Conservation (phyloP, 2,797 vertebrate species). For the Loriculus beryllinus region DNA sequence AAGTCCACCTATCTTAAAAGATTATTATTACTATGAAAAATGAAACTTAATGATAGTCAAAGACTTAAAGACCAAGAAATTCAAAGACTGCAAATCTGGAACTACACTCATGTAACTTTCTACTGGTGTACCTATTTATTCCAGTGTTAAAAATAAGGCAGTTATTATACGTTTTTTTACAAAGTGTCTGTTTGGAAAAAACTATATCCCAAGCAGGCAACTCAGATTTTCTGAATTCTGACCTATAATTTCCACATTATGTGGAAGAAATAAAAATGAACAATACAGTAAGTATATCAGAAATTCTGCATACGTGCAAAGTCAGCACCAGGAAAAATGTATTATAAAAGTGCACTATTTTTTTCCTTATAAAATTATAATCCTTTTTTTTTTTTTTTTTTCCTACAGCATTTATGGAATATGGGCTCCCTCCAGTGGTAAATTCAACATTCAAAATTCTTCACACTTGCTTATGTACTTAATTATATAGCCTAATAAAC, state of each 20-base stretch:
- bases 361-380: neutral
- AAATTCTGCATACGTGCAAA: neutral
- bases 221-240: neutral
- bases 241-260: neutral
- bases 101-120: neutral
- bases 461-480: neutral
- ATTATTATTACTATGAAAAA: neutral
- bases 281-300: neutral
- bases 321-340: neutral
- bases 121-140: neutral
- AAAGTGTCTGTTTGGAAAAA: neutral
- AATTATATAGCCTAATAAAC: neutral
- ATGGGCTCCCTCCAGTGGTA: conserved; percentile 80
- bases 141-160: neutral
- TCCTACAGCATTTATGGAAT: conserved; percentile 50
- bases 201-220: neutral
- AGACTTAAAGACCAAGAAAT: neutral
- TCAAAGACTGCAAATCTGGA: neutral
- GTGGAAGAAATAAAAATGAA: neutral
- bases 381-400: neutral
- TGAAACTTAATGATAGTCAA: neutral
- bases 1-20: neutral
- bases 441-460: conserved; percentile 48
- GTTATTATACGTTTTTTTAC: neutral
- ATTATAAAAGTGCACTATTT: neutral